Evolutionary conservation across 2,888 invertebrate genomes (phyloP), one percentile per base, ranked within the genome.

Genomic region (Catonia carolina): DNA sequence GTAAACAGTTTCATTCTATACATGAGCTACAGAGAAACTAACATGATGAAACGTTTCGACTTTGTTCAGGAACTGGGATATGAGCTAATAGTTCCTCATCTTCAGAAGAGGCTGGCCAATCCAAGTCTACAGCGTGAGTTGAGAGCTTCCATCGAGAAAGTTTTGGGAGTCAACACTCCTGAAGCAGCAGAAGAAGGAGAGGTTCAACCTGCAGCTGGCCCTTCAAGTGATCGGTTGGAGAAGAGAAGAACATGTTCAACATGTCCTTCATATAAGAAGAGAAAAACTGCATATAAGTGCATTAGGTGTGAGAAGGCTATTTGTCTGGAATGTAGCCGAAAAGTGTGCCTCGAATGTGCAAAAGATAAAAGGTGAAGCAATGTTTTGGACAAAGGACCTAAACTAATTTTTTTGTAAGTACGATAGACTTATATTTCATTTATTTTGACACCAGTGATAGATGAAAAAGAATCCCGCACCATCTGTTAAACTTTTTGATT

Each of bases 11-110:
- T 42, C 12, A 56, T 50, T 41, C 14, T 56, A 14, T 51, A 50
- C 35, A 41, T 56, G 41, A 37, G 39, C 7, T 33, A 27, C 33
- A 50, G 22, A 33, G 51, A 20, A 56, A 63, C 54, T 18, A 17
- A 33, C 4, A 33, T 50, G 10, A 51, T 51, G 51, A 56, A 5
- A 4, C 6, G 45, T n/a, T 56, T 50, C 48, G 36, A 56, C 8
- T 56, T 56, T 18, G 15, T 42, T 5, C 33, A 51, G 31, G 12
- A 37, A 37, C 22, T 56, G n/a, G 45, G 37, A 12, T 20, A 27
- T 14, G 42, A 42, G 17, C 42, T 56, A n/a, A 56, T 52, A 18
- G 52, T 22, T 6, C 56, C 56, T 17, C 39, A 39, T 39, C 39
- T 39, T 12, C 39, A 39, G 20, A 39, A 39, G 20, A 6, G 39